Base-by-base conservation (phyloP, 2,797 vertebrate species). In the Decapterus maruadsi region DNA sequence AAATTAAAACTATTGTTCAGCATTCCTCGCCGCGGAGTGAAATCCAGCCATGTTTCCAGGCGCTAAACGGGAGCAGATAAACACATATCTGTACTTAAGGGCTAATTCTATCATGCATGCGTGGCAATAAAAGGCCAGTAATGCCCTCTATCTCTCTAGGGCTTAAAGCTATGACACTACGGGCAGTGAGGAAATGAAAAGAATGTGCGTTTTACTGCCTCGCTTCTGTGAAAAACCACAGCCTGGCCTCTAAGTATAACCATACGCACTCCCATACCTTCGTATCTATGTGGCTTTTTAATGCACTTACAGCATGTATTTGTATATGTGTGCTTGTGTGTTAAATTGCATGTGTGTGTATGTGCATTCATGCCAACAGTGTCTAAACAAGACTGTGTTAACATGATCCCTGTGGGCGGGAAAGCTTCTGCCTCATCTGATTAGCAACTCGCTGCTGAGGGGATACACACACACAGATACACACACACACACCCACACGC, bases 1-100 rank as follows among this genome's bases (percentile, higher is more conserved):
- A 81, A 88, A 86, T 66, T 68, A 80, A 75, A 81, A 75, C 22
- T 66, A 71, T 70, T 86, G 71, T 74, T 75, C 66, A n/a, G 64
- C 70, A 45, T 72, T 69, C 42, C 55, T 64, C 61, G 0, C 43
- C 12, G 48, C 48, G 53, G 55, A 54, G 50, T 2, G 19, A 55
- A n/a, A 46, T 68, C 14, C 4, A 42, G 56, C 16, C 50, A 11
- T 56, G n/a, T 61, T 26, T 78, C 26, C 29, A 42, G 46, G 40
- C 1, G 5, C 42, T 29, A 53, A 58, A 70, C 5, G n/a, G 40
- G 42, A 42, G 43, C 8, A 57, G 19, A 78, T 72, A 59, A 78
- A 80, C 46, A 70, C 31, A 67, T 10, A 58, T 13, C 59, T 50
- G 60, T 45, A 53, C 31, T 73, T 63, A 8, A 62, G 58, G 20